A percentile compares a stretch with the other conserved stretches of the same genome.
Evolutionary conservation across 2,888 invertebrate species (phyloP).

Genomic region (Tiliacea citrago): DNA sequence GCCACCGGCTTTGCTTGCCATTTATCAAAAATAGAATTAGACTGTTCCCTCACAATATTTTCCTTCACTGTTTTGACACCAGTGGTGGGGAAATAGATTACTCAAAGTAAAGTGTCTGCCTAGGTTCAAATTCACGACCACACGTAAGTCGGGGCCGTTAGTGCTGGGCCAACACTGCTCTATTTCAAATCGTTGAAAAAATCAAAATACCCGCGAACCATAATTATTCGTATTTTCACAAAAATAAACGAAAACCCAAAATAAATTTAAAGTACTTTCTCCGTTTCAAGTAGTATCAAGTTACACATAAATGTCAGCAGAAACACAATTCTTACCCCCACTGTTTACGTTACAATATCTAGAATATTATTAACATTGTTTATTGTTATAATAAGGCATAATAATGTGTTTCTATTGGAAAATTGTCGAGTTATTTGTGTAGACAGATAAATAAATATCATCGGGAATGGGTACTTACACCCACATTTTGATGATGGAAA

Average conservation of each 20-base stretch:
- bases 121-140: too few species aligned
- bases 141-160: too few species aligned
- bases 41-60: too few species aligned
- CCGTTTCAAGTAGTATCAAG: neutral
- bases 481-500: constrained; percentile 13
- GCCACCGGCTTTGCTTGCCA: too few species aligned
- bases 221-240: neutral
- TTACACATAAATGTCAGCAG: neutral
- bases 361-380: constrained; percentile 1
- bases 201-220: neutral
- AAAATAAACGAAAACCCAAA: neutral
- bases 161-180: neutral
- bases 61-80: neutral
- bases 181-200: neutral
- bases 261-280: constrained; percentile 2
- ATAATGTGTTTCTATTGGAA: constrained; percentile 4
- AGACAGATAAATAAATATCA: neutral
- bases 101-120: neutral
- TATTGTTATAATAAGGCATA: constrained; percentile 5
- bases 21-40: too few species aligned
- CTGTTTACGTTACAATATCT: neutral
- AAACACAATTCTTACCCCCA: neutral
- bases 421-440: neutral
- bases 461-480: neutral
- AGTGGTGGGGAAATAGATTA: too few species aligned